Percentiles rank a stretch among this genome's conserved stretches.
phyloP scores from a whole-genome alignment of 2,113 vertebrate genomes.

The Numenius arquata region DNA sequence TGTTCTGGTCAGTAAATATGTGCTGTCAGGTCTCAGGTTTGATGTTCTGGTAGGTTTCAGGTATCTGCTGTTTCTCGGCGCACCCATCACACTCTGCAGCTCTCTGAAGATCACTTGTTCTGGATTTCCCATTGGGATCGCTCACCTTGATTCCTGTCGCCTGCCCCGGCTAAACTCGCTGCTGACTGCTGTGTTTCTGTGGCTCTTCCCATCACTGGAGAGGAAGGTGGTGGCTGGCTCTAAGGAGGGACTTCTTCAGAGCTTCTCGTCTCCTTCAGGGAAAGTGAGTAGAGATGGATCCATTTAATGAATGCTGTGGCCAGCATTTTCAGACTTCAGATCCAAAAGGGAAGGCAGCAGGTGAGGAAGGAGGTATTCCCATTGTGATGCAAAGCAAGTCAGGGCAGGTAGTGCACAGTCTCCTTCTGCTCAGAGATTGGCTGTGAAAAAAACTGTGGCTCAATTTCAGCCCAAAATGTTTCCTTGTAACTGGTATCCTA shows the following conservation, averaged over 20 bases:
- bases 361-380: not conserved
- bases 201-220: not conserved
- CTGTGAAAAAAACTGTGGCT: not conserved
- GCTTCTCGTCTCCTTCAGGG: not conserved
- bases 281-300: not conserved
- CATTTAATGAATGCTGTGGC: not conserved
- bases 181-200: not conserved
- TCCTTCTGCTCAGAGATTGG: not conserved
- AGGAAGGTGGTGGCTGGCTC: not conserved
- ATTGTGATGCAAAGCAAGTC: not conserved
- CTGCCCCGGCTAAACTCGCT: not conserved
- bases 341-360: not conserved
- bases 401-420: not conserved
- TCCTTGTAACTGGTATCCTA: not conserved
- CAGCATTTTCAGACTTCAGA: not conserved
- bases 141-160: not conserved
- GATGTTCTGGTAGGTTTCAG: not conserved
- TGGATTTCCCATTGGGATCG: not conserved
- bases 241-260: not conserved
- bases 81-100: not conserved
- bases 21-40: not conserved
- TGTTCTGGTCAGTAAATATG: not conserved
- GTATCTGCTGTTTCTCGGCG: not conserved
- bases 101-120: not conserved
- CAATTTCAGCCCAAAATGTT: not conserved